phyloP scores from a whole-genome alignment of 2,888 invertebrate genomes.

The Brachypalpus laphriformis region DNA sequence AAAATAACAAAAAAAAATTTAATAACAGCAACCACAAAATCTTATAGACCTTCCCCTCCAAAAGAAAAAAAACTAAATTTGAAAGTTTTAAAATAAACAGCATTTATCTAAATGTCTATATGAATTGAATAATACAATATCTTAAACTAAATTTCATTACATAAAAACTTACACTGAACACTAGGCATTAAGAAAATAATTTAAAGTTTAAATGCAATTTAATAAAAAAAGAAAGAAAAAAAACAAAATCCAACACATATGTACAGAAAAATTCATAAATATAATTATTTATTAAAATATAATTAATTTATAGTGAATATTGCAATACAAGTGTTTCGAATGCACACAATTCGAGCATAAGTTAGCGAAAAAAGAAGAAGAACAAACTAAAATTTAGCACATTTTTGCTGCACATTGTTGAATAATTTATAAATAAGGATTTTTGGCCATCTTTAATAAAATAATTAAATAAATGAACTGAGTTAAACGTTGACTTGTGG shows the following conservation, averaged over 20 bases:
- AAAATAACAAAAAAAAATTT: slow-evolving; percentile 14
- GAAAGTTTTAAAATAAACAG: slow-evolving; percentile 47
- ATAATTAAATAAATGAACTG: slow-evolving; percentile 38
- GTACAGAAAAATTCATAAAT: slow-evolving; percentile 59
- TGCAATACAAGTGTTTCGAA: slow-evolving; percentile 48
- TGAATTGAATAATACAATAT: slow-evolving; percentile 73
- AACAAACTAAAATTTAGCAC: slow-evolving; percentile 22
- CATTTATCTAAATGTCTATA: slow-evolving; percentile 66
- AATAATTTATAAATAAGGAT: slow-evolving; percentile 25
- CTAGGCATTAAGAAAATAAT: slow-evolving; percentile 51
- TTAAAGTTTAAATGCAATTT: slow-evolving; percentile 49
- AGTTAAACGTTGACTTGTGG: slow-evolving; percentile 18
- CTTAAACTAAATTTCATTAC: slow-evolving; percentile 26
- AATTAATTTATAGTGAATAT: slow-evolving; percentile 23
- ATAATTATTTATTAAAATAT: slow-evolving; percentile 54
- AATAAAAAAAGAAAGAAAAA: slow-evolving; percentile 57
- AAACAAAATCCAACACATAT: slow-evolving; percentile 38
- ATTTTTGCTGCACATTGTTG: slow-evolving; percentile 49
- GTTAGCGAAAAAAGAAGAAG: slow-evolving; percentile 47
- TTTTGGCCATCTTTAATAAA: slow-evolving; percentile 21
- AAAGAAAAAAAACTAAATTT: slow-evolving; percentile 42
- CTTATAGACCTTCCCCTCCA: slow-evolving; percentile 5
- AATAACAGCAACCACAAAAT: slow-evolving; percentile 49
- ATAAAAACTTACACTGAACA: slow-evolving; percentile 40
- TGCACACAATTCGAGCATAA: slow-evolving; percentile 34